phyloP scores from a whole-genome alignment of 1,140 invertebrate genomes.

The Teleogryllus occipitalis region DNA sequence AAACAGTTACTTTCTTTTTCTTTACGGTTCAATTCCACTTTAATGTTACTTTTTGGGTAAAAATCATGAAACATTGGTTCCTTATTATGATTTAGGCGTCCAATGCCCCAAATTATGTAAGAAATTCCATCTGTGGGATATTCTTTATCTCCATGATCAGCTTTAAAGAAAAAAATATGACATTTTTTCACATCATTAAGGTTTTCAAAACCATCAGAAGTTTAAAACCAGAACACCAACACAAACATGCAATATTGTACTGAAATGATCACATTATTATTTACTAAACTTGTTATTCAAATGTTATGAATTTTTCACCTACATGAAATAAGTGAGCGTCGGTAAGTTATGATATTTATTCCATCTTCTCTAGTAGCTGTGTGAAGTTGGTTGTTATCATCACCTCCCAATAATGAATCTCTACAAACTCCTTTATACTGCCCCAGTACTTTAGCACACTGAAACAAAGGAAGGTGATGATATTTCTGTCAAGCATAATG shows the following conservation, averaged over 20 bases:
- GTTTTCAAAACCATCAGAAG: neutral
- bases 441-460: slow-evolving; percentile 78
- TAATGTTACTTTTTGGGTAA: slow-evolving; percentile 61
- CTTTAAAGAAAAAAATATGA: slow-evolving; percentile 35
- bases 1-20: slow-evolving; percentile 58
- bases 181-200: neutral
- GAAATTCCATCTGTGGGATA: slow-evolving; percentile 54
- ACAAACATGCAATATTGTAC: no score
- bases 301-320: slow-evolving; percentile 33
- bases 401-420: slow-evolving; percentile 65
- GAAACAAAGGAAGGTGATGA: slow-evolving; percentile 25
- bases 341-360: slow-evolving; percentile 68
- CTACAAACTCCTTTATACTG: slow-evolving; percentile 78
- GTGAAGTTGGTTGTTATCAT: slow-evolving; percentile 68
- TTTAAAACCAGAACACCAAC: no score
- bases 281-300: no score
- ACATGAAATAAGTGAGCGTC: slow-evolving; percentile 63
- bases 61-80: slow-evolving; percentile 77
- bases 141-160: slow-evolving; percentile 69
- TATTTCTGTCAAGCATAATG: neutral
- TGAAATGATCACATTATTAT: no score
- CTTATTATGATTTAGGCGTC: slow-evolving; percentile 63
- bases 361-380: slow-evolving; percentile 60
- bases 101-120: slow-evolving; percentile 78
- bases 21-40: slow-evolving; percentile 55